These are phyloP conservation scores for Oreortyx pictus DNA, from an alignment of 2,797 vertebrate genomes.

Conservation along the genomic window DNA sequence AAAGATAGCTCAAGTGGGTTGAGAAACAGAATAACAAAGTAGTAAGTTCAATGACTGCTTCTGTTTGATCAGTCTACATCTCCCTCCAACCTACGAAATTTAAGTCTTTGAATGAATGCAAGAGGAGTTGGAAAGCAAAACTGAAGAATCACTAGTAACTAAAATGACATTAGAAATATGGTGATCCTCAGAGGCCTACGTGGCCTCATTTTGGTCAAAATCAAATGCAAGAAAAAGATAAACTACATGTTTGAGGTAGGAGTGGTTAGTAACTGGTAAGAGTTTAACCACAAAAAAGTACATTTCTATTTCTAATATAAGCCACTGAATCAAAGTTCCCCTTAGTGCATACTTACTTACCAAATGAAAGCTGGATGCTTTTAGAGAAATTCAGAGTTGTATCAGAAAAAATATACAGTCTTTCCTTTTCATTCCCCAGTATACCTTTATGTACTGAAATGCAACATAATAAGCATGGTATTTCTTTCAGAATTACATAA, in stretches of 20 bases:
- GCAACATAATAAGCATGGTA: not conserved
- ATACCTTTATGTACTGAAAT: not conserved
- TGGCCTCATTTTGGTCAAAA: constrained; percentile 40
- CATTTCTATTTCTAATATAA: constrained; percentile 22
- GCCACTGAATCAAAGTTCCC: not conserved
- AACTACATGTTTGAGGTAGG: constrained; percentile 27
- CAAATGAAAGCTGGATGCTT: not conserved
- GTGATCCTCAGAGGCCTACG: constrained; percentile 5
- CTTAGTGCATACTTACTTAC: not conserved
- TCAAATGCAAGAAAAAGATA: not conserved
- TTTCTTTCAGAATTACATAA: not conserved
- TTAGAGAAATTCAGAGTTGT: not conserved
- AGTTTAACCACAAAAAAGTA: constrained; percentile 17
- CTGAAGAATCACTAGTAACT: not conserved
- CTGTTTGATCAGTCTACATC: not conserved
- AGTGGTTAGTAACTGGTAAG: constrained; percentile 20
- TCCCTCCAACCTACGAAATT: not conserved
- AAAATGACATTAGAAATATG: not conserved
- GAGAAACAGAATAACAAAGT: not conserved
- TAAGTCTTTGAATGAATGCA: not conserved
- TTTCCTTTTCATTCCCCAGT: not conserved
- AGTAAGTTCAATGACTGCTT: not conserved
- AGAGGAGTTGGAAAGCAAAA: not conserved
- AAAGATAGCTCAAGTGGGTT: not conserved
- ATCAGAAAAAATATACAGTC: not conserved